Base-by-base conservation (phyloP, 2,113 vertebrate genomes). In the Hippocampus zosterae region DNA sequence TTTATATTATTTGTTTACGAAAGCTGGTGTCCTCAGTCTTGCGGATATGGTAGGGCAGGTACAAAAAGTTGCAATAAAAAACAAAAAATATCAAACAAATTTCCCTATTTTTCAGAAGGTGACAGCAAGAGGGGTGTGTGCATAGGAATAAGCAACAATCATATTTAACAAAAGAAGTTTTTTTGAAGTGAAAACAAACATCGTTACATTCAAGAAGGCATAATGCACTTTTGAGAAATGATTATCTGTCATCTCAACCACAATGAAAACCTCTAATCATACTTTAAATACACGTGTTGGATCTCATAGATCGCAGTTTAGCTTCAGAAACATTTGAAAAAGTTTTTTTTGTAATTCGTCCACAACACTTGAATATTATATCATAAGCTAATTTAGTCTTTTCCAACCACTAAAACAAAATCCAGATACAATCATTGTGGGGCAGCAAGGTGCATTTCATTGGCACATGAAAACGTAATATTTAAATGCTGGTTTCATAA, bases 1-100 rank as follows among this genome's bases (percentile, higher is more conserved):
- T 84, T 88, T 87, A 91, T 91, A 89, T 89, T 90, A 86, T 89
- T 92, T 81, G 85, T 92, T 89, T 92, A 89, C 89, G 91, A 93
- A 92, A 91, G 90, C 89, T 91, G 87, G 80, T 91, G 89, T 92
- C 89, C 83, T 89, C 87, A 84, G 81, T 88, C 84, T 82, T 73
- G 67, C 82, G 76, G 83, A 86, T 87, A 85, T 78, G 83, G 78
- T 79, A 86, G 78, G 80, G 84, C 73, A 81, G 79, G 83, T 90
- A 90, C 81, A 89, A 88, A 90, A 74, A 68, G 65, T 76, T 73
- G 66, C 75, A 84, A 80, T 84, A 68, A 83, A 88, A 85, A 81
- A 85, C 53, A 76, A 85, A 81, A 85, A 85, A 83, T 88, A 85
- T 81, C 85, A 92, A 92, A 89, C 71, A 55, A 86, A 85, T 88